phyloP scores from a whole-genome alignment of 2,113 vertebrate species.

The Channa argus region DNA sequence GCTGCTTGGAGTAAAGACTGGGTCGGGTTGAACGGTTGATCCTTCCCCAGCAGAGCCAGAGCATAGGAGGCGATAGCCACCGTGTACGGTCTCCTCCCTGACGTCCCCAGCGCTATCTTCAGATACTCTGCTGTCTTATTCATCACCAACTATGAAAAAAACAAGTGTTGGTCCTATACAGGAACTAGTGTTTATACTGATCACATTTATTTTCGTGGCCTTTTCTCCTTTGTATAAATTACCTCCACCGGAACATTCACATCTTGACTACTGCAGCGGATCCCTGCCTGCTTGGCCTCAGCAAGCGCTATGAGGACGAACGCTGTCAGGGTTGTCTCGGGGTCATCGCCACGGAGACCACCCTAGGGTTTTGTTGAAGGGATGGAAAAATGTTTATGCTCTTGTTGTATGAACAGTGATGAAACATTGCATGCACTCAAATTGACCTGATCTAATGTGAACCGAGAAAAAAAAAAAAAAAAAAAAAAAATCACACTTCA shows the following conservation, averaged over 20 bases:
- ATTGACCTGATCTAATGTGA: too few species aligned
- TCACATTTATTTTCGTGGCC: too few species aligned
- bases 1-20: conserved; percentile 54
- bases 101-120: conserved; percentile 37
- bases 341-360: conserved; percentile 76
- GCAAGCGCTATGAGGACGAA: conserved; percentile 88
- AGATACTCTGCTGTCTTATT: conserved; percentile 64
- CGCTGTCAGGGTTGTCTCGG: conserved; percentile 86
- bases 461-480: too few species aligned
- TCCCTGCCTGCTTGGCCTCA: conserved; percentile 78
- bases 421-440: too few species aligned
- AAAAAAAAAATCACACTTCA: too few species aligned
- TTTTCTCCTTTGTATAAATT: not conserved
- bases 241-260: conserved; percentile 38
- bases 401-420: too few species aligned
- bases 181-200: too few species aligned
- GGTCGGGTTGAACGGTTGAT: not conserved
- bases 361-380: conserved; percentile 78
- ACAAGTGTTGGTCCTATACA: not conserved
- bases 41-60: conserved; percentile 71
- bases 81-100: conserved; percentile 83
- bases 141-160: conserved; percentile 48
- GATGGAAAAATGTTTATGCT: too few species aligned
- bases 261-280: conserved; percentile 64
- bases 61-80: conserved; percentile 89